A percentile compares a stretch with the other conserved stretches of the same genome.
These are phyloP conservation scores for Xylota segnis DNA, from an alignment of 2,888 invertebrate species.

Conservation along the genomic window DNA sequence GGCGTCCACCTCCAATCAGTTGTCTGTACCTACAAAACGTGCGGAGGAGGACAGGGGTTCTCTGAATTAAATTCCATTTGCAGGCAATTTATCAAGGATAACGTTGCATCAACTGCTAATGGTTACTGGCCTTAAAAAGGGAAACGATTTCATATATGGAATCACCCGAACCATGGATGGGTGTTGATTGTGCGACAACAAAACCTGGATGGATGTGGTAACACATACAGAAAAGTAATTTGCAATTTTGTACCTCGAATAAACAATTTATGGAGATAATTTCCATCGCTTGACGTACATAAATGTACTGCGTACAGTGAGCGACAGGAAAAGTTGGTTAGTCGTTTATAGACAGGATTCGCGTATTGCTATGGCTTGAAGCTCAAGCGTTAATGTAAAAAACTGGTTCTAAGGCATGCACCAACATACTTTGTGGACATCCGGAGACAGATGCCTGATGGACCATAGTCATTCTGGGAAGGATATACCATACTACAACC, in stretches of 20 bases:
- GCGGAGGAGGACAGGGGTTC: background rate
- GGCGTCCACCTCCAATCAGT: background rate
- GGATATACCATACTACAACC: too few species aligned
- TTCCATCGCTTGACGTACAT: background rate
- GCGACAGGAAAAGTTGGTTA: background rate
- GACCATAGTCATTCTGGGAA: too few species aligned
- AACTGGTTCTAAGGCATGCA: too few species aligned
- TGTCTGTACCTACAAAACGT: too few species aligned
- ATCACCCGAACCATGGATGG: background rate
- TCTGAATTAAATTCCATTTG: slow-evolving; percentile 2
- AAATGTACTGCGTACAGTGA: background rate
- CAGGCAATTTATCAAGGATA: background rate
- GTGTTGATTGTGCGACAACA: background rate
- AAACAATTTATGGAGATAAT: background rate
- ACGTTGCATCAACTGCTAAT: background rate
- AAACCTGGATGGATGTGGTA: background rate
- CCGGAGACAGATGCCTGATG: too few species aligned
- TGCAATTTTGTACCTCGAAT: background rate
- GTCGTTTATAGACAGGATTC: too few species aligned
- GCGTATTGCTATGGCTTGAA: too few species aligned
- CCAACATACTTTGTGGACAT: too few species aligned
- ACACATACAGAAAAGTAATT: background rate
- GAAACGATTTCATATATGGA: background rate
- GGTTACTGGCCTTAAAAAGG: background rate
- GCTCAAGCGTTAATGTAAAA: too few species aligned